Conservation (phyloP, 2,888 invertebrate species). For the Drosophila kambysellisi region DNA sequence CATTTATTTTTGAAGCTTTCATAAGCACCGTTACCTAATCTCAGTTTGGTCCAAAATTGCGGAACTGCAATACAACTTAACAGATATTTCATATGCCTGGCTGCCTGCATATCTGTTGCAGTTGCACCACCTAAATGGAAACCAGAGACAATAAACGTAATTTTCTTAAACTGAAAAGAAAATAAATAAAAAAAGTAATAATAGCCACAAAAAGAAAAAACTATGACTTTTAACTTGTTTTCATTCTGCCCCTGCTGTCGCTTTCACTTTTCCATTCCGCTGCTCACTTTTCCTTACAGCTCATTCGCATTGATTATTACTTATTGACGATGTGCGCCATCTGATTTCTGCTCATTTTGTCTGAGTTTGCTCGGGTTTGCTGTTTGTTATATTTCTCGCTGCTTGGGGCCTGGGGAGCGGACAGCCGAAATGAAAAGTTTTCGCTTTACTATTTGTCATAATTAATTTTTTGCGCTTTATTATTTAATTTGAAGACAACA, state of each 20-base stretch:
- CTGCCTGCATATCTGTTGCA: slow-evolving; percentile 21
- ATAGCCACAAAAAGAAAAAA: slow-evolving; percentile 16
- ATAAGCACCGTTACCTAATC: slow-evolving; percentile 66
- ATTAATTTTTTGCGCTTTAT: slow-evolving; percentile 68
- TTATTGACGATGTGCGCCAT: slow-evolving; percentile 53
- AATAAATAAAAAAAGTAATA: slow-evolving; percentile 18
- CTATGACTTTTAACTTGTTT: slow-evolving; percentile 37
- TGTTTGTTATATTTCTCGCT: slow-evolving; percentile 21
- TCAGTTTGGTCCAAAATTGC: slow-evolving; percentile 50
- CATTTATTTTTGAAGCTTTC: slow-evolving; percentile 39
- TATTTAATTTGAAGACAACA: slow-evolving; percentile 61
- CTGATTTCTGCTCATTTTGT: slow-evolving; percentile 49
- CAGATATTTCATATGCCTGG: slow-evolving; percentile 39
- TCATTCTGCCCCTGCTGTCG: slow-evolving; percentile 55
- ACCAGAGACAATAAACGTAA: slow-evolving; percentile 50
- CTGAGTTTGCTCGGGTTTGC: slow-evolving; percentile 12
- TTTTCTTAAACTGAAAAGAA: slow-evolving; percentile 47
- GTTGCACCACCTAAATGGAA: slow-evolving; percentile 28
- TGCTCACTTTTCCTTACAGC: slow-evolving; percentile 62
- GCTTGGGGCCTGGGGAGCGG: slow-evolving; percentile 8
- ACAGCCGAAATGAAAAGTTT: slow-evolving; percentile 70
- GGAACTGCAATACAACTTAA: slow-evolving; percentile 66
- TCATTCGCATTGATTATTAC: slow-evolving; percentile 72
- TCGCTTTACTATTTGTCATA: slow-evolving; percentile 74
- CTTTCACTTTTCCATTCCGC: slow-evolving; percentile 75